Evolutionary conservation across 2,797 vertebrate species (phyloP).

Genomic region (Anisognathus igniventris): DNA sequence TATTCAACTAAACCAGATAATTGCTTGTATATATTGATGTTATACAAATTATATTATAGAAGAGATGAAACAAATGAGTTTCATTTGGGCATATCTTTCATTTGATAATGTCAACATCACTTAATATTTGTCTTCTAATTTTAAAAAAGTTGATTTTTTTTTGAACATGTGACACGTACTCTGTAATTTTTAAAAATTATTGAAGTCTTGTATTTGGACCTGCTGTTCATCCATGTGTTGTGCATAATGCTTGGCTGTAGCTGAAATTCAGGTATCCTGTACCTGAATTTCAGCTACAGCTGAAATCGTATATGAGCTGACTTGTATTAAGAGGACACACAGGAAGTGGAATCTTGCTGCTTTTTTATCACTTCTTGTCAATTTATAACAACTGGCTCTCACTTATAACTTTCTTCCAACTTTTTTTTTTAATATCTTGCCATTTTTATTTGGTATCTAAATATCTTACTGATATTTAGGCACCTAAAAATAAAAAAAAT

Average conservation of each 20-base stretch:
- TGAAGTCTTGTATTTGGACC: neutral
- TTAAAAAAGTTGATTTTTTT: neutral
- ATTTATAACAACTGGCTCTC: neutral
- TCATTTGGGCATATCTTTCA: neutral
- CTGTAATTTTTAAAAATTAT: neutral
- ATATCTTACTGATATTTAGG: neutral
- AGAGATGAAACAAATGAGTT: neutral
- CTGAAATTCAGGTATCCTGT: neutral
- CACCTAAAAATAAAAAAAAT: neutral
- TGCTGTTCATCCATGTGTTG: neutral
- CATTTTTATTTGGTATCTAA: neutral
- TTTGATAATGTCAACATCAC: neutral
- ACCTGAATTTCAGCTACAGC: too few relatives aligned
- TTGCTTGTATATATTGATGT: neutral
- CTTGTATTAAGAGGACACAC: neutral
- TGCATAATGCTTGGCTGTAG: neutral
- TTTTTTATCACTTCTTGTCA: neutral
- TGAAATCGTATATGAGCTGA: neutral
- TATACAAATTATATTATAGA: neutral
- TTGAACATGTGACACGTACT: accelerated
- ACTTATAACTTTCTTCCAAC: neutral
- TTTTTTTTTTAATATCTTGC: neutral
- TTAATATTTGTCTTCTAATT: neutral
- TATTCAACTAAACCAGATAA: neutral
- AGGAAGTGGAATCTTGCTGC: neutral